Conservation (phyloP, 2,113 vertebrate genomes). For the Psilopsiagon aymara region DNA sequence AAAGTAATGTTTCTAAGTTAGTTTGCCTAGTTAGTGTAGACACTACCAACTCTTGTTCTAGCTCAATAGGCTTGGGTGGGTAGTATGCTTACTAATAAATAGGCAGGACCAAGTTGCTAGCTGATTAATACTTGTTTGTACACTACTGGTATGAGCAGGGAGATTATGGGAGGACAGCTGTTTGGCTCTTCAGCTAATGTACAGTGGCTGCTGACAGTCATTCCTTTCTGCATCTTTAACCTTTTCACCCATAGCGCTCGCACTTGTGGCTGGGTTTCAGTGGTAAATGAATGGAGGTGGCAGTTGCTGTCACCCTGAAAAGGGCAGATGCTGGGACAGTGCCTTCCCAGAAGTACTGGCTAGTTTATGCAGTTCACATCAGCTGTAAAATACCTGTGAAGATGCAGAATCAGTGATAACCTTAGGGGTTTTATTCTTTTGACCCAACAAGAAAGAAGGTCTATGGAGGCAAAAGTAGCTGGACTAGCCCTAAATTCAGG, state of each 20-base stretch:
- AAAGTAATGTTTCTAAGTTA: background rate
- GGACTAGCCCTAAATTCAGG: background rate
- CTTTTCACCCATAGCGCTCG: conserved; percentile 19
- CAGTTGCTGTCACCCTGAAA: background rate
- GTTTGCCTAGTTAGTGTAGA: background rate
- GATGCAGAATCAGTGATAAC: background rate
- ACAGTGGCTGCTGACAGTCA: conserved; percentile 39
- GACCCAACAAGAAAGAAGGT: background rate
- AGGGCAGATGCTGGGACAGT: background rate
- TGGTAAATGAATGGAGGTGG: conserved; percentile 19
- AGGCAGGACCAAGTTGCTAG: background rate
- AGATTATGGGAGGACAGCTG: conserved; percentile 26
- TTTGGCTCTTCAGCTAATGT: conserved; percentile 27
- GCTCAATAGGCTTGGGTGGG: background rate
- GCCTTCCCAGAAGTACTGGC: background rate
- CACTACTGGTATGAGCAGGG: background rate
- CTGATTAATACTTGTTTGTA: conserved; percentile 5
- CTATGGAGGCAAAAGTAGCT: background rate
- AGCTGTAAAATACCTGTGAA: background rate
- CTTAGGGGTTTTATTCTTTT: background rate
- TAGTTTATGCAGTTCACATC: background rate
- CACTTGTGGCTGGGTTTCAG: background rate
- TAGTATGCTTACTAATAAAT: background rate
- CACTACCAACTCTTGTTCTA: background rate
- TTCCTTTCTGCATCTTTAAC: conserved; percentile 59